Base-by-base conservation (phyloP, 2,113 vertebrate species). In the Cavia aperea region DNA sequence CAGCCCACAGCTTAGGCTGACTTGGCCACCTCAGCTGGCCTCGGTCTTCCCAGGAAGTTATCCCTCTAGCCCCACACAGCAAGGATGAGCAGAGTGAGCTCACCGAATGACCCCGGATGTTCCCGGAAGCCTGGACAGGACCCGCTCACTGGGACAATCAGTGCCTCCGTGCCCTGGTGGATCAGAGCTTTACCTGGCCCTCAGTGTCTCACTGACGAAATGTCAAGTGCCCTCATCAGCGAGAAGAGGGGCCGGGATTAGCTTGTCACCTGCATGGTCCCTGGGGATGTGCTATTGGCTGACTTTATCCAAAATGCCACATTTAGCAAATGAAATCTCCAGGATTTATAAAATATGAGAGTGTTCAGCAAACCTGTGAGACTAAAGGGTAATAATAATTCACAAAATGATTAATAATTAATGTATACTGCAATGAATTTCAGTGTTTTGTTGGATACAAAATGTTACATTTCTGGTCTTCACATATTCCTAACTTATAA, bases 351-450 rank as follows among this genome's bases (percentile, higher is more conserved):
- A 93, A 86, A 78, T 56, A 0, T 39, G 81, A 96, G 60, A 51
- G 68, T 94, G 43, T 73, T 94, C 62, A 58, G 62, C n/a, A 94
- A 87, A 60, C 43, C 9, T 94, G 62, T 73, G 68, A 90, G 85
- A 90, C 78, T 56, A 24, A 15, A 90, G 49, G 90, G 62, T n/a
- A 92, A 82, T 68, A 43, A 39, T 91, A 79, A 90, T 86, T 85
- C 56, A 43, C 51, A 95, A 88, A 85, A 11, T 63, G 9, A 86
- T 89, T 84, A 94, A 92, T 73, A 94, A 95, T 87, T 91, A 60
- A 85, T 82, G 29, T 16, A 12, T 58, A 86, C 75, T 36, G 84
- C 77, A n/a, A 26, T 15, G 51, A 19, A 58, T 65, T 60, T 81
- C 7, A 43, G 18, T 43, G 3, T 60, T 92, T 68, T 63, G 23